Base-by-base conservation (phyloP, 2,888 invertebrate species). In the Saturnia pavonia region DNA sequence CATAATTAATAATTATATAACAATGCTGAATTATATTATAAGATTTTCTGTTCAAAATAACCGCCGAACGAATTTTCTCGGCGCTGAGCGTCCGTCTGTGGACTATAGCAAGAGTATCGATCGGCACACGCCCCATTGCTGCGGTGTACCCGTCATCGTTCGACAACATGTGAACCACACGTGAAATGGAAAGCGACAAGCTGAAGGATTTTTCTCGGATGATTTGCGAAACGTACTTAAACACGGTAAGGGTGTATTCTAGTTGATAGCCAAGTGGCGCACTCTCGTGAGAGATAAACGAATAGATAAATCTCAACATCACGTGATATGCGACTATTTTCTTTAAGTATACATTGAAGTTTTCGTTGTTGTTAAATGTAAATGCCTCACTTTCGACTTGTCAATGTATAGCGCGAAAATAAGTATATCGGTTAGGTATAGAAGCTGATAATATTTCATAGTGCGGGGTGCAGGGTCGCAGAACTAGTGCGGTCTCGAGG, bases 221-320 rank as follows among this genome's bases (percentile, higher is more conserved):
- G 86, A 85, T 86, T 88, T 87, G 86, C 85, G 84, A 88, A 88
- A 86, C 85, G 82, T 85, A 83, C 82, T 83, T 83, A 82, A 88
- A 86, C 89, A 88, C 85, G 85, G 90, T 89, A 90, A 91, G 88
- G 91, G 89, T 88, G 87, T 88, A 90, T 88, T 88, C 86, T 43
- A 84, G 81, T 82, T 84, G 85, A 86, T 88, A 86, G 84, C 86
- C 92, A 89, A 93, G 92, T 92, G 88, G 93, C 93, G 93, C 93
- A 86, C 93, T 94, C 93, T 94, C 85, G 92, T 89, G 92, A 91
- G 89, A 91, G 89, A 92, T 91, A 85, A 86, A 86, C 87, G 91
- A 89, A 91, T 88, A 89, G 90, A 92, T 91, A 91, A 91, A 89
- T 90, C 81, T 88, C 81, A 81, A 81, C 82, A 80, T 75, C 76